Conservation (phyloP, 2,113 vertebrate species). For the Pollimyrus isidori region DNA sequence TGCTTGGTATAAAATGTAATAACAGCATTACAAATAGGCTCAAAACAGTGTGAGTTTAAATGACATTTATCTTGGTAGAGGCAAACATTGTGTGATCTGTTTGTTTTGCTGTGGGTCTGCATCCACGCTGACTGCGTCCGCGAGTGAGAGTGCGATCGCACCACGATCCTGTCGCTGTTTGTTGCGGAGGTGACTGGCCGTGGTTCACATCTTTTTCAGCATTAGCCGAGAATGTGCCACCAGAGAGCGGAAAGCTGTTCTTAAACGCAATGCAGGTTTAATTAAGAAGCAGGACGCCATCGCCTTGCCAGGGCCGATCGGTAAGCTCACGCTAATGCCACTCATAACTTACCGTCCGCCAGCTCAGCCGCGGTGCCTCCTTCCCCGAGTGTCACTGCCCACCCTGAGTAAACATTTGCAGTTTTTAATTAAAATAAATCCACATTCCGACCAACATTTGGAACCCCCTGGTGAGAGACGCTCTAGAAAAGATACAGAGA, state of each 20-base stretch:
- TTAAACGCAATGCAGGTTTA: not conserved
- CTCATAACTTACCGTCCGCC: constrained; percentile 38
- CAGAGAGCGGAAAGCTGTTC: not conserved
- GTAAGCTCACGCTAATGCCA: constrained; percentile 27
- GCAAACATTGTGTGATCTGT: not conserved
- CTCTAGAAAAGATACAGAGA: constrained; percentile 39
- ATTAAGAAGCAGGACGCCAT: constrained; percentile 15
- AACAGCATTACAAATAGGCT: not conserved
- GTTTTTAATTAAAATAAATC: constrained; percentile 64
- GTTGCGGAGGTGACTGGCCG: not conserved
- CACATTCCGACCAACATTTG: constrained; percentile 47
- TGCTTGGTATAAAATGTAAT: not conserved
- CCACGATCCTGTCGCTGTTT: not conserved
- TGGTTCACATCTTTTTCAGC: no score
- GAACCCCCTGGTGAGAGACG: constrained; percentile 30
- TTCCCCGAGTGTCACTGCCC: constrained; percentile 38
- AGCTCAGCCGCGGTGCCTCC: constrained; percentile 30
- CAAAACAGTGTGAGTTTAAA: not conserved
- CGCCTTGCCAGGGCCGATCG: constrained; percentile 27
- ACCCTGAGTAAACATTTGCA: constrained; percentile 51
- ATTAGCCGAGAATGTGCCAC: not conserved
- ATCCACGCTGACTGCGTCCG: not conserved
- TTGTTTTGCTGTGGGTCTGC: not conserved
- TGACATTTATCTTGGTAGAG: not conserved
- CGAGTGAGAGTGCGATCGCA: not conserved